phyloP scores from a whole-genome alignment of 2,797 vertebrate genomes.

The Botia almorhae region DNA sequence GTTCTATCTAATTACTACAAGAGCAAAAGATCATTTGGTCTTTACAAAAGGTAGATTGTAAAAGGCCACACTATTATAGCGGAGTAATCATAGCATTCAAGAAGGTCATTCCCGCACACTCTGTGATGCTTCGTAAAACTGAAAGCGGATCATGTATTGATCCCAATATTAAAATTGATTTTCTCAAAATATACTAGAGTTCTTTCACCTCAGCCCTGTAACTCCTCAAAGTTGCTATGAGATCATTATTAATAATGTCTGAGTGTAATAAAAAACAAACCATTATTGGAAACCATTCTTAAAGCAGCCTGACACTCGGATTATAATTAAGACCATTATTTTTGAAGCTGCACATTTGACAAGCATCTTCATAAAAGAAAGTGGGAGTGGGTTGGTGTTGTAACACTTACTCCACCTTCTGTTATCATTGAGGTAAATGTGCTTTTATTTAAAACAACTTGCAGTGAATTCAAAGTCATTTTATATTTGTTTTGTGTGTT shows the following conservation, averaged over 20 bases:
- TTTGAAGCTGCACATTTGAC: slow-evolving; percentile 40
- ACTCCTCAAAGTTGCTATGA: slow-evolving; percentile 52
- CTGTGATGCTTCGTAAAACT: slow-evolving; percentile 63
- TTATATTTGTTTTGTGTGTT: no score
- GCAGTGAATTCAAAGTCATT: no score
- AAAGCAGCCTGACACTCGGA: slow-evolving; percentile 55
- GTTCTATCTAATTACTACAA: slow-evolving; percentile 64
- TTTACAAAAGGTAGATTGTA: slow-evolving; percentile 61
- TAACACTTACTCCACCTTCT: slow-evolving; percentile 11
- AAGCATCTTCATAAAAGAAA: slow-evolving; percentile 29
- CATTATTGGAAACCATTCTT: slow-evolving; percentile 61
- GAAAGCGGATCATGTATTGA: slow-evolving; percentile 68
- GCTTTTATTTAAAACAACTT: no score
- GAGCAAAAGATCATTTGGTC: slow-evolving; percentile 58
- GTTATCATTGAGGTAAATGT: background rate
- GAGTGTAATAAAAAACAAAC: slow-evolving; percentile 65
- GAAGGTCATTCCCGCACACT: slow-evolving; percentile 70
- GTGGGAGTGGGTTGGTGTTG: background rate
- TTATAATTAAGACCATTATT: slow-evolving; percentile 63
- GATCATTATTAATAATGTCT: slow-evolving; percentile 68
- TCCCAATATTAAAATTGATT: slow-evolving; percentile 75
- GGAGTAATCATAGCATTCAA: slow-evolving; percentile 60
- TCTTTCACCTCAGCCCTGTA: slow-evolving; percentile 46
- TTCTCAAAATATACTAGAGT: slow-evolving; percentile 65
- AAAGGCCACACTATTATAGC: slow-evolving; percentile 60